Percentiles rank a stretch among this genome's conserved stretches.
Conservation (phyloP, 2,113 vertebrate genomes). For the Raphicerus campestris region DNA sequence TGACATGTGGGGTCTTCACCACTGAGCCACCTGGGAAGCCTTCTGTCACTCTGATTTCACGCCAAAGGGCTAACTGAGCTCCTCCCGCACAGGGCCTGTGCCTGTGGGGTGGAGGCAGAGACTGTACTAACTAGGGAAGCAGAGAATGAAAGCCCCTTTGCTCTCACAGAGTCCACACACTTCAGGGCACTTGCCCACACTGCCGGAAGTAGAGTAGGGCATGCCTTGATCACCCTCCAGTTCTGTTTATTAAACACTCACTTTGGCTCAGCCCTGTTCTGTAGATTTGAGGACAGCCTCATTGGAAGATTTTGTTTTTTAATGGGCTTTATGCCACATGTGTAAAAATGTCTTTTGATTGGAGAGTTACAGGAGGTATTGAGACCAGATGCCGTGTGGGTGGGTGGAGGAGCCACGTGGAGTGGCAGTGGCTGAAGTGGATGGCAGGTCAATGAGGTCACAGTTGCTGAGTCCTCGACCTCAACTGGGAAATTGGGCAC, state of each 20-base stretch:
- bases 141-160: neutral
- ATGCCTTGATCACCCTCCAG: rapidly evolving
- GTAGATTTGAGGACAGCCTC: neutral
- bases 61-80: neutral
- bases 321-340: neutral
- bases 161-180: neutral
- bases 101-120: neutral
- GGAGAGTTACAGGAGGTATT: neutral
- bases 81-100: neutral
- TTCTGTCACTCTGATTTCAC: neutral
- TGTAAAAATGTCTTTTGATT: neutral
- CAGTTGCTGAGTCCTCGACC: rapidly evolving
- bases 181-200: neutral
- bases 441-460: rapidly evolving
- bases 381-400: neutral
- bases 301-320: neutral
- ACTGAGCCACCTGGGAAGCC: neutral
- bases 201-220: rapidly evolving
- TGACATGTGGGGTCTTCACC: neutral
- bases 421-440: rapidly evolving
- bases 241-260: neutral
- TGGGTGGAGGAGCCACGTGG: neutral
- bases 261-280: neutral
- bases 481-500: neutral
- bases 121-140: neutral